These are phyloP conservation scores for Tetanocera ferruginea DNA, from an alignment of 2,888 invertebrate genomes.

Conservation along the genomic window DNA sequence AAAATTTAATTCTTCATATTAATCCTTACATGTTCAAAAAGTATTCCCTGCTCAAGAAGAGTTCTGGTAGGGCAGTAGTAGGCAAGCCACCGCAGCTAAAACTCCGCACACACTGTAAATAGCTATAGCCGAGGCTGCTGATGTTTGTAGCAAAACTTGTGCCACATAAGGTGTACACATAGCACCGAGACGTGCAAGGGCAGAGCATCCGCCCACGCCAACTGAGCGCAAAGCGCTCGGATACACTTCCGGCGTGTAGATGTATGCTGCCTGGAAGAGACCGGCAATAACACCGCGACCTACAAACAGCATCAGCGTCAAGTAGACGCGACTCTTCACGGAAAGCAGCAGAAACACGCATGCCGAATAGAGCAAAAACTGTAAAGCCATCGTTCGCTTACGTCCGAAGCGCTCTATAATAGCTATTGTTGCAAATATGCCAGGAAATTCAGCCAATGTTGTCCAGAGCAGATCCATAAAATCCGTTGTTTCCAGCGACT, in stretches of 20 bases:
- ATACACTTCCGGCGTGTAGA: constrained; percentile 96
- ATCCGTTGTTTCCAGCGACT: constrained; percentile 84
- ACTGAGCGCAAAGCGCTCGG: constrained; percentile 90
- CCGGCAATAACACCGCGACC: constrained; percentile 94
- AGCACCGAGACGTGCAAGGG: constrained; percentile 91
- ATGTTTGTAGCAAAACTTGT: constrained; percentile 80
- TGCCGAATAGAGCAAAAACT: constrained; percentile 86
- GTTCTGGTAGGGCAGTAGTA: constrained; percentile 72
- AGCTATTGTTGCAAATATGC: constrained; percentile 89
- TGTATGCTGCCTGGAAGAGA: constrained; percentile 94
- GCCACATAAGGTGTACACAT: constrained; percentile 96
- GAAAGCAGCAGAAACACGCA: constrained; percentile 78
- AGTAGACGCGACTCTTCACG: constrained; percentile 74
- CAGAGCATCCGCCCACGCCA: constrained; percentile 93
- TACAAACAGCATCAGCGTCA: constrained; percentile 88
- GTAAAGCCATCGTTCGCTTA: constrained; percentile 93
- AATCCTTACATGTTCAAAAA: too few relatives aligned
- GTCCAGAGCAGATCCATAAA: constrained; percentile 95
- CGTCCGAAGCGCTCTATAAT: constrained; percentile 91
- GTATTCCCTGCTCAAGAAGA: neutral
- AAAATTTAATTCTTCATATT: too few relatives aligned
- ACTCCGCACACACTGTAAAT: constrained; percentile 75
- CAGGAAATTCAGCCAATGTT: constrained; percentile 94
- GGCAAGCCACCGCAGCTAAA: constrained; percentile 74
- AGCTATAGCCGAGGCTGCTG: constrained; percentile 73